Percentiles rank a stretch among this genome's conserved stretches.
Conservation (phyloP, 2,113 vertebrate species). For the Nymphicus hollandicus region DNA sequence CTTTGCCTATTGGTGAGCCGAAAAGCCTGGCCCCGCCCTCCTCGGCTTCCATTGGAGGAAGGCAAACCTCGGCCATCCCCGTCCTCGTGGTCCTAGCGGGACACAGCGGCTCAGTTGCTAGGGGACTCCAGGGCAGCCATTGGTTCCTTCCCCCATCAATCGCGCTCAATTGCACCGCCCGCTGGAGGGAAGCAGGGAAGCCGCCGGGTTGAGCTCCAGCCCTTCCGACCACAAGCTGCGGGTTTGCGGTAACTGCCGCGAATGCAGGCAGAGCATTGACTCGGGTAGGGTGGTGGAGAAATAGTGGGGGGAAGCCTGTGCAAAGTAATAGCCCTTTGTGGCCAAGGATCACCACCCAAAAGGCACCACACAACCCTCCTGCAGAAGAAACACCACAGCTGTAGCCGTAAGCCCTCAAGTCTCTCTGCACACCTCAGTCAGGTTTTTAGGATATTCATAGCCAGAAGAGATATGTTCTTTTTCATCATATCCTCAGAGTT, state of each 20-base stretch:
- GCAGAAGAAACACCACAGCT: too few relatives aligned
- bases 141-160: background rate
- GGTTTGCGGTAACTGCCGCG: too few relatives aligned
- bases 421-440: too few relatives aligned
- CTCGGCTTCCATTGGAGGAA: background rate
- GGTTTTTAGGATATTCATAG: background rate
- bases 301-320: fast-evolving
- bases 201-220: fast-evolving
- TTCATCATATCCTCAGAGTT: background rate
- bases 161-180: background rate
- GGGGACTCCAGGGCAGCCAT: background rate
- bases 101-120: constrained; percentile 22
- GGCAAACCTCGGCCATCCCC: background rate
- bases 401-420: fast-evolving
- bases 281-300: too few relatives aligned
- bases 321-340: background rate
- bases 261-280: fast-evolving
- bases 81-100: background rate
- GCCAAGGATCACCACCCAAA: background rate
- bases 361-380: fast-evolving
- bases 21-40: background rate
- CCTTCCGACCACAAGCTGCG: too few relatives aligned
- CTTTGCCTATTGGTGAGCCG: background rate
- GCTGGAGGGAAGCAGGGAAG: fast-evolving
- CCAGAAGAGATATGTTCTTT: fast-evolving